Base-by-base conservation (phyloP, 2,888 invertebrate species). In the Lissonota sp. region DNA sequence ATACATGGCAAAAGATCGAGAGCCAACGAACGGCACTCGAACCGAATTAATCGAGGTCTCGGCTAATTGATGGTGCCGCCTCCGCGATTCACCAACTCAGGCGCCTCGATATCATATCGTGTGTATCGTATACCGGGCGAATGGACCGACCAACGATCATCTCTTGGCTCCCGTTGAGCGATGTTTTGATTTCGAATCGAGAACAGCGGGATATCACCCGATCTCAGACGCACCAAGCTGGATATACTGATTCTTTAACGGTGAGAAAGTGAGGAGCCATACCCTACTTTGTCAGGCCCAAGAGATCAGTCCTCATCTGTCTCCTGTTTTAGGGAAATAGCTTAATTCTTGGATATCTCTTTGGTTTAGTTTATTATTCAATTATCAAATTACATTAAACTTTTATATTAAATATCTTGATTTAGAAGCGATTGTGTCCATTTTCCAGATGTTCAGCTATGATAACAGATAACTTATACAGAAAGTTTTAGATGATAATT, bases 111-210 rank as follows among this genome's bases (percentile, higher is more conserved):
- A 72, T 75, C 67, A 49, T 60, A 78, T 79, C 74, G 74, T 70
- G 74, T 70, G 77, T 78, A 80, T 71, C 67, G 57, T 66, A 60
- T 26, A 6, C 63, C 62, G 12, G 16, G 69, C 62, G 71, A 76
- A 55, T n/a, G 66, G 67, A 53, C 72, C 51, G 67, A 53, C 72
- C 51, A 57, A 58, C 74, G 66, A 63, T 55, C 70, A 74, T 75
- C 58, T 71, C 83, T 83, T 46, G 83, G 83, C 88, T 87, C 86
- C 87, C 83, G 87, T 88, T 86, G 86, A 88, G 87, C 85, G 83
- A 83, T 85, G 84, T 87, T 80, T 87, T 85, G 84, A 85, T 85
- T 85, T 86, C 83, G 84, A 83, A 72, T 82, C 82, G 57, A 69
- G 70, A 85, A 74, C 84, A 83, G 84, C 84, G 81, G 85, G 86